Evolutionary conservation across 1,140 invertebrate species (phyloP).

Genomic region (Macrobrachium rosenbergii): DNA sequence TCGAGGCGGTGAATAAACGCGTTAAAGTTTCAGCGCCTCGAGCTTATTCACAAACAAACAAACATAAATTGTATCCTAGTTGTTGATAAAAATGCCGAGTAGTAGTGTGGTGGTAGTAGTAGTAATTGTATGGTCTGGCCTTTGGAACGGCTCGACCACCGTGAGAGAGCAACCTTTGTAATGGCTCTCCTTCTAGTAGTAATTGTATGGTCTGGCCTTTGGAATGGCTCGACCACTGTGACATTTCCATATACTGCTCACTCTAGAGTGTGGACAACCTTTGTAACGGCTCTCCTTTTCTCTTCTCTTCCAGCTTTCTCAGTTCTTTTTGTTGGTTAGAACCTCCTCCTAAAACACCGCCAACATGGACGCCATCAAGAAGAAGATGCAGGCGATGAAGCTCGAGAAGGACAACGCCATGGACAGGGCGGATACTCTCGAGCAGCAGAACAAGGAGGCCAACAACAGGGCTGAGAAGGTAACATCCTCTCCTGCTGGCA

Average conservation of each 20-base stretch:
- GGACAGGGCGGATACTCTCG: constrained; percentile 92
- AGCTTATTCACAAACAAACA: background rate
- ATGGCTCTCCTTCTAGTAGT: too few species aligned
- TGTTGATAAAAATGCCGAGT: too few species aligned
- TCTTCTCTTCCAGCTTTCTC: constrained; percentile 58
- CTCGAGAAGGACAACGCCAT: constrained; percentile 98
- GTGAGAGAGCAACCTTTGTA: too few species aligned
- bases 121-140: too few species aligned
- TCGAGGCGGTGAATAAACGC: too few species aligned
- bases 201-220: too few species aligned
- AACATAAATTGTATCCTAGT: background rate
- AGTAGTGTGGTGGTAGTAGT: too few species aligned
- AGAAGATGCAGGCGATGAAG: constrained; percentile 99
- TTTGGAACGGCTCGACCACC: too few species aligned
- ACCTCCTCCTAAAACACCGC: constrained; percentile 60
- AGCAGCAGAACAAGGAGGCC: constrained; percentile 94
- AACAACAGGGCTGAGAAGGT: constrained; percentile 94
- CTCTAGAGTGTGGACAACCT: background rate
- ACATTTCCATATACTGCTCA: too few species aligned
- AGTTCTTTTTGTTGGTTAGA: constrained; percentile 60
- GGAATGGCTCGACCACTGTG: too few species aligned
- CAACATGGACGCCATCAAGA: constrained; percentile 99
- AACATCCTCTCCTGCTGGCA: constrained; percentile 65
- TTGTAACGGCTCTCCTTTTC: background rate
- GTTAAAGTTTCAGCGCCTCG: too few species aligned